Base-by-base conservation (phyloP, 1,140 invertebrate species). In the Drosophila nigromelanica region DNA sequence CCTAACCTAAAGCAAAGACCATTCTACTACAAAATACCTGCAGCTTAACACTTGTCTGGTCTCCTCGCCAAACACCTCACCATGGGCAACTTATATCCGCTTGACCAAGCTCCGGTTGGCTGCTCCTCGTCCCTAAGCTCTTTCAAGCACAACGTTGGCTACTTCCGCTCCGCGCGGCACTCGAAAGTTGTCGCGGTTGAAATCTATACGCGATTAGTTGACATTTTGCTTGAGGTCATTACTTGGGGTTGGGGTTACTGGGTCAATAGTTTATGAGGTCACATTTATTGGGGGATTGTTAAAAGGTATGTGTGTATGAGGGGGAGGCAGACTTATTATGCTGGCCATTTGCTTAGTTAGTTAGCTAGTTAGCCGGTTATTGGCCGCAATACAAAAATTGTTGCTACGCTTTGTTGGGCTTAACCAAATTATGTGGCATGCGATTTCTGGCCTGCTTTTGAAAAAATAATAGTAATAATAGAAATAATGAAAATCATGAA, bases 241-340 rank as follows among this genome's bases (percentile, higher is more conserved):
- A 89, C 73, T 89, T 89, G 62, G 55, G 83, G 70, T 72, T 68
- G 76, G 85, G 83, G 82, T 89, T 89, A 89, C 79, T 89, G 67
- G 85, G 83, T 89, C 83, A 89, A 80, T 89, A 73, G 85, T 73
- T 89, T 89, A 89, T 79, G 79, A 68, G 82, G 82, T 87, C 78
- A 82, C 72, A 68, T 61, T 68, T 82, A 42, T 40, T 51, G 45
- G 63, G 54, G 37, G 3, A 24, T 4, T 24, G n/a, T 50, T 37
- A n/a, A 35, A 39, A 14, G 15, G 15, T 27, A 27, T 5, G 5
- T 27, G 37, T 12, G 18, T 3, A 7, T 4, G 14, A 11, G 12
- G n/a, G 51, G 51, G 37, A 55, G 18, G 54, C 24, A n/a, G 35
- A 37, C 48, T 35, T 35, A 47, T 70, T 55, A 43, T 50, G 15